A percentile compares a stretch with the other conserved stretches of the same genome.
Conservation (phyloP, 2,113 vertebrate genomes). For the Panurus biarmicus region DNA sequence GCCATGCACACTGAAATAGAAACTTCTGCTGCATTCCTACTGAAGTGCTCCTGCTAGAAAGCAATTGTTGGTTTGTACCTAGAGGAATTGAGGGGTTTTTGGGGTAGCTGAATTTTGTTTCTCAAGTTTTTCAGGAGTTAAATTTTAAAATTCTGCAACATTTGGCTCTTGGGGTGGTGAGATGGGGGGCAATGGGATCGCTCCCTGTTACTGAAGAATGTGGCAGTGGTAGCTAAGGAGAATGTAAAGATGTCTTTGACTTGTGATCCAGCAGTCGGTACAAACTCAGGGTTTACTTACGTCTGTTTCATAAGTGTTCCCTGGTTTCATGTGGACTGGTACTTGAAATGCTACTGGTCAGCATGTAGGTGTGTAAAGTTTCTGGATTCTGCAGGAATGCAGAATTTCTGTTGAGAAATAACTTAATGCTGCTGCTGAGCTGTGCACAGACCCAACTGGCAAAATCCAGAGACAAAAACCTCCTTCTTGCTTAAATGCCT, state of each 20-base stretch:
- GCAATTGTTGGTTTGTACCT: neutral
- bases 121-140: neutral
- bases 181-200: rapidly evolving
- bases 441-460: neutral
- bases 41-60: neutral
- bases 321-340: rapidly evolving
- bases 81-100: neutral
- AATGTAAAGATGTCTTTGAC: neutral
- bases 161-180: rapidly evolving
- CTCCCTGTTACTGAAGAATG: neutral
- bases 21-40: neutral
- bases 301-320: neutral
- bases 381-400: neutral
- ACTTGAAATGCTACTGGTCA: neutral
- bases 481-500: neutral
- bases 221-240: neutral
- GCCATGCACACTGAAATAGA: neutral
- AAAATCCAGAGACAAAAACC: neutral
- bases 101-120: neutral
- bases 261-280: neutral
- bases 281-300: neutral
- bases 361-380: neutral
- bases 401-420: neutral
- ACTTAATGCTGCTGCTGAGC: neutral
- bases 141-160: neutral